phyloP scores from a whole-genome alignment of 1,140 invertebrate species.

The Pararge aegeria region DNA sequence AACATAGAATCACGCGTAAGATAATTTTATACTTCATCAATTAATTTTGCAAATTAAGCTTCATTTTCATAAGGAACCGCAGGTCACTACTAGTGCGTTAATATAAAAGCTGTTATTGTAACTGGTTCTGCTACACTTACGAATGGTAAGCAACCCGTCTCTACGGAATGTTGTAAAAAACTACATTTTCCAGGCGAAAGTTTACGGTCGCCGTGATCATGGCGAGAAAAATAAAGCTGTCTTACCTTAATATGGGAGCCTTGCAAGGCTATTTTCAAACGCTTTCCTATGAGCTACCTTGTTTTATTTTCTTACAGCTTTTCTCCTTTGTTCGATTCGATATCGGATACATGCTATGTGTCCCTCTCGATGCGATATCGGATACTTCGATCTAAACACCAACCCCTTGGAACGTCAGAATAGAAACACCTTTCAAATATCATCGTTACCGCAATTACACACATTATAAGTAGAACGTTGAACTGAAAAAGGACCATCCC shows the following conservation, averaged over 20 bases:
- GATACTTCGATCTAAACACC: too few relatives aligned
- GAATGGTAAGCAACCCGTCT: not conserved
- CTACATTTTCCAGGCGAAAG: constrained; percentile 16
- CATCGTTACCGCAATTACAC: too few relatives aligned
- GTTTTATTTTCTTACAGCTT: constrained; percentile 1
- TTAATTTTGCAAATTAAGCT: too few relatives aligned
- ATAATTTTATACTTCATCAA: too few relatives aligned
- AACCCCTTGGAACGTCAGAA: too few relatives aligned
- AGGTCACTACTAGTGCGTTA: too few relatives aligned
- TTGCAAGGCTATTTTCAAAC: constrained; percentile 11
- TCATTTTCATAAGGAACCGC: too few relatives aligned
- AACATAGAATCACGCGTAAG: too few relatives aligned
- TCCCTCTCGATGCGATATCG: too few relatives aligned
- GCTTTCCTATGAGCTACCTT: constrained; percentile 12
- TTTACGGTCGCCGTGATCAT: not conserved
- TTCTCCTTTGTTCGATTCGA: not conserved
- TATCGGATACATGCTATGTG: not conserved
- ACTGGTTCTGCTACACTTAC: not conserved
- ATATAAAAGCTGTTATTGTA: not conserved
- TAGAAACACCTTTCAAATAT: too few relatives aligned
- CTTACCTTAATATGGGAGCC: not conserved
- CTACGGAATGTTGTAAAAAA: constrained; percentile 1
- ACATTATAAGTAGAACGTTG: too few relatives aligned
- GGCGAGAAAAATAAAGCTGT: constrained; percentile 10
- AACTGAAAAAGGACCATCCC: too few relatives aligned